Percentiles rank a stretch among this genome's conserved stretches.
These are phyloP conservation scores for Eristalis intricaria DNA, from an alignment of 2,888 invertebrate species.

Conservation along the genomic window DNA sequence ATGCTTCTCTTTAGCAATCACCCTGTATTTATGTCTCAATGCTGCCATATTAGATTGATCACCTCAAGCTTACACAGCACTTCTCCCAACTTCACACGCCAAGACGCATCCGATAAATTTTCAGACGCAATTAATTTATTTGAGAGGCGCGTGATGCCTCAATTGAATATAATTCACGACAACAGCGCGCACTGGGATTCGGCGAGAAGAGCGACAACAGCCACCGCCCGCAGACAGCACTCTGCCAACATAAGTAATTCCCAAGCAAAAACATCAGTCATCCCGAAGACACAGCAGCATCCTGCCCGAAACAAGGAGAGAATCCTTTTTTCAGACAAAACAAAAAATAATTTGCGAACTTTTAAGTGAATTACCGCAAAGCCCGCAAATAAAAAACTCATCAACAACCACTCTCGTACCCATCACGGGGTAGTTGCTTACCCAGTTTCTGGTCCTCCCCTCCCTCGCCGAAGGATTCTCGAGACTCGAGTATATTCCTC, in stretches of 20 bases:
- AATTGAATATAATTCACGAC: conserved; percentile 39
- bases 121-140: conserved; percentile 36
- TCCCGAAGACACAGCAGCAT: neutral
- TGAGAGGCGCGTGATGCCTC: conserved; percentile 28
- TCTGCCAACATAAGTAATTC: conserved; percentile 7
- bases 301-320: neutral
- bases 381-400: conserved; percentile 30
- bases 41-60: neutral
- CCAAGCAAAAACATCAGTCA: conserved; percentile 42
- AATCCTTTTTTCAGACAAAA: conserved; percentile 1
- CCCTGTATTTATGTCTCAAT: neutral
- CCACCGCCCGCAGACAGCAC: neutral
- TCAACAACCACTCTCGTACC: conserved; percentile 25
- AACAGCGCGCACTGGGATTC: neutral
- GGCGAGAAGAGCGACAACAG: neutral
- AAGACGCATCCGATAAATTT: conserved; percentile 22
- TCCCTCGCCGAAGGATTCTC: conserved; percentile 5
- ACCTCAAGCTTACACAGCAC: conserved; percentile 10
- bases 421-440: neutral
- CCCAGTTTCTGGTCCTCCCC: neutral
- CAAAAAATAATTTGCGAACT: conserved; percentile 29
- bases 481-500: conserved; percentile 19
- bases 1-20: neutral
- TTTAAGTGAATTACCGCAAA: conserved; percentile 46
- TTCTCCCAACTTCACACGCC: neutral